Evolutionary conservation across 1,140 invertebrate genomes (phyloP), one percentile per base, ranked within the genome.

Genomic region (Drosophila kurseongensis): DNA sequence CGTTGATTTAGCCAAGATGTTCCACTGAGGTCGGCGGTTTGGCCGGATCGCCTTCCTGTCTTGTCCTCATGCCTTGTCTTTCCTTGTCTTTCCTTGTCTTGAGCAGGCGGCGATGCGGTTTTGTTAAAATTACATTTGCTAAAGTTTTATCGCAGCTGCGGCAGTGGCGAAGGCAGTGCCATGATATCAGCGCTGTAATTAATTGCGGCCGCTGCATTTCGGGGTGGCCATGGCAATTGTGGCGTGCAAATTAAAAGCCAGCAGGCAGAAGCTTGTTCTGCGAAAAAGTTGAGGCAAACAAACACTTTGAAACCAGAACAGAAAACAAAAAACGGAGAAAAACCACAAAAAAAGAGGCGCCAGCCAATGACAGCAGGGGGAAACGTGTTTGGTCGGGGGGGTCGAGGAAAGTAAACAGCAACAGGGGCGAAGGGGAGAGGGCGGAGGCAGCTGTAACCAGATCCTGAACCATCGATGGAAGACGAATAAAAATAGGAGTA

Each of bases 111-210:
- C 80, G 84, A 74, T 89, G 84, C 84, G 84, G 84, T 89, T 89
- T 90, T 89, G 84, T 89, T 89, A 89, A 89, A 89, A 84, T 89
- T 89, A 89, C 83, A 86, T 84, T 89, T 89, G 84, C 65, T 56
- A 89, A 89, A 89, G 84, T 89, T 89, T 89, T 89, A 89, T 89
- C 80, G 84, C 84, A 78, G 84, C 72, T 73, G 78, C 76, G 71
- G 60, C 71, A 60, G 65, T 36, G 42, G 68, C 67, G 18, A 77
- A 42, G 65, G 69, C 71, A 75, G 75, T 69, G 78, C 58, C 80
- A 74, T 89, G 84, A 89, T 89, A 89, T 89, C 84, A 80, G 80
- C 65, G 80, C 84, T 55, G 84, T 89, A 89, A 89, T 89, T 89
- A 89, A 89, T 89, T 89, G 84, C 74, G 85, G 84, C 80, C 80